These are phyloP conservation scores for Teleogryllus oceanicus DNA, from an alignment of 2,888 invertebrate genomes.

Conservation along the genomic window DNA sequence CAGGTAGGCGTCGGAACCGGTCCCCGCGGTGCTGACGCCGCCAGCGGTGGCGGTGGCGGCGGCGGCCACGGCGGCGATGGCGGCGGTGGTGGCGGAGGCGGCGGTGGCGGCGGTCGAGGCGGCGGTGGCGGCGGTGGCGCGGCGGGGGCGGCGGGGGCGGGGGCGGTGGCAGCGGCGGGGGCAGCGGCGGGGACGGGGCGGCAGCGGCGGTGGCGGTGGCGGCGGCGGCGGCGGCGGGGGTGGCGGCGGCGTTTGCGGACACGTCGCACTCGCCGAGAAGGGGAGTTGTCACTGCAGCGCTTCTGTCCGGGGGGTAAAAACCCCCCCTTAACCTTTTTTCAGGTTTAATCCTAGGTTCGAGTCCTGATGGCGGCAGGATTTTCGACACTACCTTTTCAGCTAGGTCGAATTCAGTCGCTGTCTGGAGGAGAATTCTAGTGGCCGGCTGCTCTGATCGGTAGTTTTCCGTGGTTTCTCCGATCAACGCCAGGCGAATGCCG, in stretches of 20 bases:
- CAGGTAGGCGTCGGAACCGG: slow-evolving; percentile 18
- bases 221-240: background rate
- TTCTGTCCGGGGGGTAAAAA: too few relatives aligned
- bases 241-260: background rate
- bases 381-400: too few relatives aligned
- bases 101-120: background rate
- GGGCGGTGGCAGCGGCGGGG: background rate
- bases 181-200: background rate
- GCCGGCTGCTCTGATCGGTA: too few relatives aligned
- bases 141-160: background rate
- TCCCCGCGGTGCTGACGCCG: background rate
- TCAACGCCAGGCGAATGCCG: too few relatives aligned
- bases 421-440: too few relatives aligned
- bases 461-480: too few relatives aligned
- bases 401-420: too few relatives aligned
- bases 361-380: too few relatives aligned
- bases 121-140: background rate
- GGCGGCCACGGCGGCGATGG: background rate
- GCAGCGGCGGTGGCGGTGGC: background rate
- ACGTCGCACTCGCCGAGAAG: background rate
- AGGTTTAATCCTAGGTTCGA: too few relatives aligned
- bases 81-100: background rate
- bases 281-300: too few relatives aligned
- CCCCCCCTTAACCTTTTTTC: too few relatives aligned
- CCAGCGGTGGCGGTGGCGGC: background rate